Conservation (phyloP, 2,888 invertebrate species). For the Tubiluchus corallicola region DNA sequence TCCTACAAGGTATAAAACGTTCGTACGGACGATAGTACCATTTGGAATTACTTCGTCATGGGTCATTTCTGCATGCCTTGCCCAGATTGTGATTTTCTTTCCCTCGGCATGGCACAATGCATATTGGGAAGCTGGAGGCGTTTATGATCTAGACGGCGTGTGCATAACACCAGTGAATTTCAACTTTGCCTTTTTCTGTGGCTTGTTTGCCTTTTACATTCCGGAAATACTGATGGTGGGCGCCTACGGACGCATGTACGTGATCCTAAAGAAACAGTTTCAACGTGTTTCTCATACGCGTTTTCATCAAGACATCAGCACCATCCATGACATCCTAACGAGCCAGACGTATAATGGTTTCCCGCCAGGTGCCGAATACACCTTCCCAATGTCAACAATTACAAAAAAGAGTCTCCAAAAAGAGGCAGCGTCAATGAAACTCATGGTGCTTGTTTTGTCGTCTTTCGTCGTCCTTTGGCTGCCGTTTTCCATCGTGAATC, state of each 20-base stretch:
- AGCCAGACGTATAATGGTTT: background rate
- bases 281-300: too few species aligned
- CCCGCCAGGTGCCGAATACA: background rate
- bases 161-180: background rate
- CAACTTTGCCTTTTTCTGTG: background rate
- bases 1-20: background rate
- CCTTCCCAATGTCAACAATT: too few species aligned
- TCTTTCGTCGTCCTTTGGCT: background rate
- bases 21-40: background rate
- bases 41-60: background rate
- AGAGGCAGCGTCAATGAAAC: background rate
- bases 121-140: too few species aligned
- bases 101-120: background rate
- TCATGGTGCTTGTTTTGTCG: background rate
- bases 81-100: background rate
- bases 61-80: background rate
- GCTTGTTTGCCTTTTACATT: background rate
- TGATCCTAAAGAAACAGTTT: background rate
- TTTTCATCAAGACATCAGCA: too few species aligned
- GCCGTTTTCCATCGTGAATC: background rate
- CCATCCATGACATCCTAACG: too few species aligned
- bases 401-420: background rate
- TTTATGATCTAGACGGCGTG: background rate
- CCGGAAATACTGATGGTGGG: background rate
- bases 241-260: background rate